phyloP scores from a whole-genome alignment of 1,140 invertebrate species.

The Nixonia krombeini region DNA sequence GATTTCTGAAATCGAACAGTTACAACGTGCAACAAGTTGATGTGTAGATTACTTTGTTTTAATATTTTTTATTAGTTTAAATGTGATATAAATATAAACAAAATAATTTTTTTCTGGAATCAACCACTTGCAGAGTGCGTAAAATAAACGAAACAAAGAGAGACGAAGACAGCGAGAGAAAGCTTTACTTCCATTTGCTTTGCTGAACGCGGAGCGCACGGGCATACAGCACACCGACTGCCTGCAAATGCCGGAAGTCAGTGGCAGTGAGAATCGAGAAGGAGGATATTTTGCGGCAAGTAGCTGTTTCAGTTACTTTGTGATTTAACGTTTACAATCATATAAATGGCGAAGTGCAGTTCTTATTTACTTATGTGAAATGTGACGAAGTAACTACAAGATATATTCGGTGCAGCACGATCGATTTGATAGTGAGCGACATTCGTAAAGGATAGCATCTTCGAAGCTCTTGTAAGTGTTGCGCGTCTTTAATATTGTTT shows the following conservation, averaged over 20 bases:
- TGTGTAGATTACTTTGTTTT: too few relatives aligned
- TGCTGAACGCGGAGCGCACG: not conserved
- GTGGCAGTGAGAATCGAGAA: not conserved
- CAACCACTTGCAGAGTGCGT: too few relatives aligned
- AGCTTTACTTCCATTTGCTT: too few relatives aligned
- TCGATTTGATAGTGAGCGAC: not conserved
- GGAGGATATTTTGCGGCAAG: slow-evolving; percentile 16
- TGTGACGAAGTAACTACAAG: slow-evolving; percentile 27
- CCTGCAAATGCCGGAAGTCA: slow-evolving; percentile 7
- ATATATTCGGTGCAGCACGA: not conserved
- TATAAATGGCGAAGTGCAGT: slow-evolving; percentile 57
- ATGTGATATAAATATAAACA: too few relatives aligned
- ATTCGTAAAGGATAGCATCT: not conserved
- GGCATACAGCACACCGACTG: too few relatives aligned
- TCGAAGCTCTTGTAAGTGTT: slow-evolving; percentile 9
- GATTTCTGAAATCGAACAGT: too few relatives aligned
- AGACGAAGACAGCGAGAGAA: too few relatives aligned
- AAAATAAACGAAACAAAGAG: too few relatives aligned
- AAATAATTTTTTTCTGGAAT: too few relatives aligned
- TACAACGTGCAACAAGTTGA: too few relatives aligned
- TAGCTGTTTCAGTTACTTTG: slow-evolving; percentile 29
- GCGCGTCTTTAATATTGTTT: not conserved
- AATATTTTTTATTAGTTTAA: too few relatives aligned
- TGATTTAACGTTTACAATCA: slow-evolving; percentile 40
- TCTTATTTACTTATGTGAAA: slow-evolving; percentile 53